These are phyloP conservation scores for Lepidochrysops patricia DNA, from an alignment of 2,888 invertebrate genomes.

Conservation along the genomic window DNA sequence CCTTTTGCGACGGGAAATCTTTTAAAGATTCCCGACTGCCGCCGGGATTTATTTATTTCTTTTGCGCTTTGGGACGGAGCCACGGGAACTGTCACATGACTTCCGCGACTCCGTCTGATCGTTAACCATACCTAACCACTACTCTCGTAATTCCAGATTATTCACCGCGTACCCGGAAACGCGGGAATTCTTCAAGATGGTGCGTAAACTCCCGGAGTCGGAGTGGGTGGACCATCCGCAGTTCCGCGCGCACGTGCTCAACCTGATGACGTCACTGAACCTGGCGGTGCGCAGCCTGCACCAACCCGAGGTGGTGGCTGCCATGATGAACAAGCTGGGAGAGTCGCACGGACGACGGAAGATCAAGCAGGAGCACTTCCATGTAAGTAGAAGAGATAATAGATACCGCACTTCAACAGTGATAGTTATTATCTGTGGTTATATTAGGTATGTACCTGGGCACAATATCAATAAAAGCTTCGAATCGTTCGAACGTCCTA, in stretches of 20 bases:
- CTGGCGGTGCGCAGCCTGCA: constrained; percentile 38
- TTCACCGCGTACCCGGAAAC: constrained; percentile 43
- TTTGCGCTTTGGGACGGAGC: too few relatives aligned
- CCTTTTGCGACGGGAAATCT: too few relatives aligned
- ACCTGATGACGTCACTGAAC: constrained; percentile 45
- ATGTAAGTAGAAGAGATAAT: constrained; percentile 35
- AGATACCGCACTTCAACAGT: too few relatives aligned
- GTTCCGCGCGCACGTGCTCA: constrained; percentile 50
- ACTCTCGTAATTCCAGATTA: constrained; percentile 28
- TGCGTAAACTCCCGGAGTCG: constrained; percentile 35
- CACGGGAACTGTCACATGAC: too few relatives aligned
- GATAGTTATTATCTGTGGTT: too few relatives aligned
- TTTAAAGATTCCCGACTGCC: too few relatives aligned
- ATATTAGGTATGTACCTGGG: too few relatives aligned
- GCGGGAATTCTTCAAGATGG: constrained; percentile 41
- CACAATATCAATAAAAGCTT: too few relatives aligned
- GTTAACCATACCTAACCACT: neutral
- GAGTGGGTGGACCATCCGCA: constrained; percentile 32
- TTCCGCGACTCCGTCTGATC: too few relatives aligned
- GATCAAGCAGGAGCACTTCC: constrained; percentile 47
- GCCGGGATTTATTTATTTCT: too few relatives aligned
- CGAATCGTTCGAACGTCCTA: too few relatives aligned
- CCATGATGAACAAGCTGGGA: constrained; percentile 49
- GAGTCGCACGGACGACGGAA: constrained; percentile 36
- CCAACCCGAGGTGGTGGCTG: constrained; percentile 44